Base-by-base conservation (phyloP, 35 echinoderm and acorn worm genomes). In the Apostichopus californicus region DNA sequence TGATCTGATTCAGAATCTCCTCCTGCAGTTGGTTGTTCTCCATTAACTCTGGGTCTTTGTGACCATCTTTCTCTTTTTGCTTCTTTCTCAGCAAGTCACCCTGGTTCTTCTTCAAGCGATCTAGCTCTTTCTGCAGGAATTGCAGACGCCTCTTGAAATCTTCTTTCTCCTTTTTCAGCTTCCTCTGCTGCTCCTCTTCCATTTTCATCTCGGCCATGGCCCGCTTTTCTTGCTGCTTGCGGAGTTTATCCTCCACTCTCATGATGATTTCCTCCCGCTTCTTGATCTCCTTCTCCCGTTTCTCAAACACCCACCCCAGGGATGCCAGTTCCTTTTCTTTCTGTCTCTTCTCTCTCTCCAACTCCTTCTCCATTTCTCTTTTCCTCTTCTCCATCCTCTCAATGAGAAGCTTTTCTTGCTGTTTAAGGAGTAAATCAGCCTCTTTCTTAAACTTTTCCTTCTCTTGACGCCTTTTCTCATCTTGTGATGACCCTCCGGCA, bases 21-120 rank as follows among this genome's bases (percentile, higher is more conserved):
- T 99, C 93, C 89, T 99, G 97, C 14, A 92, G 87, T 64, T 92
- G 77, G 57, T 53, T 93, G 71, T 96, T 99, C 90, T 99, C 91
- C 77, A 87, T 55, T 23, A 99, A 57, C 6, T 91, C 71, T 58
- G 97, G 92, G 78, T 99, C 97, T 92, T 95, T 96, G 34, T 94
- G 92, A 13, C 96, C 96, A 91, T 93, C 95, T 68, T 90, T 95
- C 57, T 92, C 77, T 53, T 90, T 81, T 52, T 96, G 90, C 84
- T 90, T 95, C 77, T 95, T 94, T 14, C 97, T 89, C 83, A 95
- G 78, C 13, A 99, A 82, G 7, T 99, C 93, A 20, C 93, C 95
- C 81, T 99, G 93, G 73, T 94, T 93, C 75, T 95, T 99, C 23
- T 88, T 84, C 55, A 98, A 80, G 59, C 89, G 90, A 72, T 84